These are phyloP conservation scores for Xestoiulus laeticollis DNA, from an alignment of 2,888 invertebrate species.

Conservation along the genomic window DNA sequence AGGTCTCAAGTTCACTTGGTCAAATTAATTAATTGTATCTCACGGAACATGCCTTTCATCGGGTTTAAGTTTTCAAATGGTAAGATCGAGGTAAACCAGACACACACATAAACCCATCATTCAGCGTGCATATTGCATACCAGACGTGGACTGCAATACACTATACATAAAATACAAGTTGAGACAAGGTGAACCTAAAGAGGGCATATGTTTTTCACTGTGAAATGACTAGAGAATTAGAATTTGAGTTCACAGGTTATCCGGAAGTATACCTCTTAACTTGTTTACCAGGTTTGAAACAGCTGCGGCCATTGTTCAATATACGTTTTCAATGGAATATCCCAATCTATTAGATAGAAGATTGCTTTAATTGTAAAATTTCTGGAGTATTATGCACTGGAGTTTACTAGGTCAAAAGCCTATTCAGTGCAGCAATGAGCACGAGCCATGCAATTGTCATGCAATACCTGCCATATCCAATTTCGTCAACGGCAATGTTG, in stretches of 20 bases:
- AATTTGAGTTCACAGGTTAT: not conserved
- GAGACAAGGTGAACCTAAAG: not conserved
- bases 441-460: too few species aligned
- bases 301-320: not conserved
- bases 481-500: not conserved
- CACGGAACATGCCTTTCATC: not conserved
- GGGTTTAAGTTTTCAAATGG: not conserved
- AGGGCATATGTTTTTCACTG: not conserved
- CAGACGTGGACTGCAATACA: not conserved
- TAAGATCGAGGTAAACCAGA: not conserved
- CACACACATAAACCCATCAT: not conserved
- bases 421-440: too few species aligned
- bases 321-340: not conserved
- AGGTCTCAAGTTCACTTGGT: constrained; percentile 30
- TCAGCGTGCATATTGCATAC: not conserved
- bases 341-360: too few species aligned
- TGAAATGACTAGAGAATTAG: not conserved
- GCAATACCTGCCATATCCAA: not conserved
- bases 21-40: not conserved
- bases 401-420: too few species aligned
- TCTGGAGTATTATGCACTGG: too few species aligned
- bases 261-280: not conserved
- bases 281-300: not conserved
- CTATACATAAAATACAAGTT: not conserved
- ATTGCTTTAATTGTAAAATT: too few species aligned